A percentile compares a stretch with the other conserved stretches of the same genome.
Conservation (phyloP, 2,113 vertebrate species). For the Sus scrofa region DNA sequence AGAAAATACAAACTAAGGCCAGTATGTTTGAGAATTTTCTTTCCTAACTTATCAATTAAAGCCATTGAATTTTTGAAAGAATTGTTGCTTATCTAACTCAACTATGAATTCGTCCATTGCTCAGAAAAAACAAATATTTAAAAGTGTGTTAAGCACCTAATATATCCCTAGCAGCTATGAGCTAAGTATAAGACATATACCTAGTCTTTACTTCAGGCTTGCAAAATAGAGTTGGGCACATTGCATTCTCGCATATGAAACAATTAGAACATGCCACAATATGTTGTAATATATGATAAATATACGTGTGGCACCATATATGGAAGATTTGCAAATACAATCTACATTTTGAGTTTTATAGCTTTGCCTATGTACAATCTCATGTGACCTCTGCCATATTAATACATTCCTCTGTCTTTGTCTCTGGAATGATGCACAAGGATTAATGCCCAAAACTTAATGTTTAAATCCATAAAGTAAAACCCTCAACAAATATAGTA, state of each 20-base stretch:
- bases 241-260: not conserved
- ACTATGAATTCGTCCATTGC: not conserved
- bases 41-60: not conserved
- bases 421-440: not conserved
- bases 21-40: not conserved
- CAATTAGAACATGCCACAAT: not conserved
- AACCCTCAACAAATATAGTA: not conserved
- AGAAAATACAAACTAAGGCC: not conserved
- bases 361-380: not conserved
- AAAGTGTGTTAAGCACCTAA: not conserved
- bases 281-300: not conserved
- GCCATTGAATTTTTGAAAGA: not conserved
- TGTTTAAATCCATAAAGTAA: constrained; percentile 57
- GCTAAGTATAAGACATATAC: not conserved
- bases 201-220: not conserved
- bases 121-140: not conserved
- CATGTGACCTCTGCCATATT: not conserved
- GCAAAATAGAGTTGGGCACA: not conserved
- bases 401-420: not conserved
- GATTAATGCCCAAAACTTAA: not conserved
- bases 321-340: not conserved
- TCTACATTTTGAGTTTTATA: not conserved
- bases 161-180: not conserved
- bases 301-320: not conserved
- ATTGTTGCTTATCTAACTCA: constrained; percentile 34